Percentiles rank a stretch among this genome's conserved stretches.
Conservation (phyloP, 2,113 vertebrate species). For the Burhinus bistriatus region DNA sequence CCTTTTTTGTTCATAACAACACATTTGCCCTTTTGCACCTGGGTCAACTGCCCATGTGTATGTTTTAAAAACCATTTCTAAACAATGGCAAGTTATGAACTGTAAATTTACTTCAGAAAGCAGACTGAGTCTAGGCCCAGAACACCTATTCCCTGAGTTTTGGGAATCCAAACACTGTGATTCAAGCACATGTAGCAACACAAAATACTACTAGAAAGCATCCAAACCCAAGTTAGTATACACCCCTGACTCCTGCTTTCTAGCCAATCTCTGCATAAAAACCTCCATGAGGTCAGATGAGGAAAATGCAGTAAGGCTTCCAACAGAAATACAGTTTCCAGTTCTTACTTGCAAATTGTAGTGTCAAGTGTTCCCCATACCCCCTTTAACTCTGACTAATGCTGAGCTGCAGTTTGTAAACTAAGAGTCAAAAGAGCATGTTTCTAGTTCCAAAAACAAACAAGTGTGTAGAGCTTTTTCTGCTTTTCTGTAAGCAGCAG, state of each 20-base stretch:
- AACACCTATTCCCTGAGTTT: fast-evolving
- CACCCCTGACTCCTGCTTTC: not conserved
- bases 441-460: constrained; percentile 30
- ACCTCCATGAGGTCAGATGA: not conserved
- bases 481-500: not conserved
- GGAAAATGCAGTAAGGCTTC: not conserved
- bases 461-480: not conserved
- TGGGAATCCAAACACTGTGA: fast-evolving
- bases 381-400: not conserved
- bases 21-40: not conserved
- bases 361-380: not conserved
- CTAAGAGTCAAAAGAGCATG: not conserved
- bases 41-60: not conserved
- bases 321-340: not conserved
- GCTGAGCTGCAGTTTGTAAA: not conserved
- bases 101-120: not conserved
- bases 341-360: not conserved
- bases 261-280: not conserved
- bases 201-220: not conserved
- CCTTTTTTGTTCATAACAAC: not conserved
- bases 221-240: not conserved
- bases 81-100: not conserved
- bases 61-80: not conserved
- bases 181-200: not conserved
- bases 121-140: not conserved